These are phyloP conservation scores for Leptinotarsa peninsularis DNA, from an alignment of 2,888 invertebrate genomes.

Conservation along the genomic window DNA sequence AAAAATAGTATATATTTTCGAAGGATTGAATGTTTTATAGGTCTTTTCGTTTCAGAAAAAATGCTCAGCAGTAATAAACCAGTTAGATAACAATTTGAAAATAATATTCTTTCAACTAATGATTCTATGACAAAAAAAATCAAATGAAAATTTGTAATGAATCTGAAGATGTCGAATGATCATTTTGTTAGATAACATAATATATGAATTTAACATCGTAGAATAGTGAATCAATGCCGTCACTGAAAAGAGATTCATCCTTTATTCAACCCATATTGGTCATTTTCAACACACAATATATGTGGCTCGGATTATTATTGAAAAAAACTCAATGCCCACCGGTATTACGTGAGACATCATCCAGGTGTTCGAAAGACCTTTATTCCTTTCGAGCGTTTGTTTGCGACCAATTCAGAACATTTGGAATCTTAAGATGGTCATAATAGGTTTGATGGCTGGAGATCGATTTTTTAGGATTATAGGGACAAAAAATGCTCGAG, in stretches of 20 bases:
- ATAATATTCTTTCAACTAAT: too few relatives aligned
- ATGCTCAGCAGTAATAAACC: too few relatives aligned
- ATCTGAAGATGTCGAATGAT: too few relatives aligned
- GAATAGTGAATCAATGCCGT: too few relatives aligned
- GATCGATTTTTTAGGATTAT: conserved; percentile 30
- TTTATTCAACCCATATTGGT: conserved; percentile 5
- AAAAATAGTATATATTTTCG: too few relatives aligned
- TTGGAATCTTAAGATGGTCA: conserved; percentile 27
- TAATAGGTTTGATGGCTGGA: conserved; percentile 23
- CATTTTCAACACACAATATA: not conserved
- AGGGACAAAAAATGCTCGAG: conserved; percentile 25
- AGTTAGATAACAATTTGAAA: too few relatives aligned
- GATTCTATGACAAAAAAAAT: too few relatives aligned
- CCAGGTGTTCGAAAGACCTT: conserved; percentile 35
- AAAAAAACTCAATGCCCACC: conserved; percentile 25
- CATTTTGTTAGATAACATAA: too few relatives aligned
- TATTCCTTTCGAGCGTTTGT: conserved; percentile 27
- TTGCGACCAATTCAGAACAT: conserved; percentile 26
- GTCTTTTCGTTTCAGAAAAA: too few relatives aligned
- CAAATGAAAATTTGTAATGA: too few relatives aligned
- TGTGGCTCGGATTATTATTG: conserved; percentile 8
- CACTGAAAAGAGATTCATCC: not conserved
- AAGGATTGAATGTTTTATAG: too few relatives aligned
- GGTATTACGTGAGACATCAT: conserved; percentile 33
- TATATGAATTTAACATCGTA: too few relatives aligned